A percentile compares a stretch with the other conserved stretches of the same genome.
Evolutionary conservation across 2,113 vertebrate species (phyloP).

Genomic region (Muntiacus reevesi): DNA sequence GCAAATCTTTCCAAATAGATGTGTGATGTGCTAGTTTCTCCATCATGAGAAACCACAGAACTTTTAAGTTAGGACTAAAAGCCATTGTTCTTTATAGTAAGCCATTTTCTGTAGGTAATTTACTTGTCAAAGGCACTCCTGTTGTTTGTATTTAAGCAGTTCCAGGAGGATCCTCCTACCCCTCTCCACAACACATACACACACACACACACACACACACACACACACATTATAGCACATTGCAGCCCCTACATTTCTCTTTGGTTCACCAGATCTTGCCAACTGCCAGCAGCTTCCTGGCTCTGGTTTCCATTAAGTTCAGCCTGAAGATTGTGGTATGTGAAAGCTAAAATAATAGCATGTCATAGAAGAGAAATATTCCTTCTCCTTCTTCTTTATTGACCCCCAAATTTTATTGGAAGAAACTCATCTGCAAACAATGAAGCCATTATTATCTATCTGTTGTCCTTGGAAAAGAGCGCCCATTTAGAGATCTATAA

Average conservation of each 20-base stretch:
- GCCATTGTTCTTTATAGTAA: neutral
- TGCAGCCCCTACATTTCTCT: neutral
- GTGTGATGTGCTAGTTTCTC: neutral
- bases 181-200: rapidly evolving
- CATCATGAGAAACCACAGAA: neutral
- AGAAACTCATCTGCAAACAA: constrained; percentile 24
- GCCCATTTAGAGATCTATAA: neutral
- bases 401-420: neutral
- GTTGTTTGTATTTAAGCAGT: neutral
- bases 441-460: neutral
- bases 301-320: neutral
- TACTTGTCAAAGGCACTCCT: neutral
- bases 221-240: neutral
- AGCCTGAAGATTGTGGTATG: neutral
- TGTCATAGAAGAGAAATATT: neutral
- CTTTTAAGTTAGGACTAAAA: neutral
- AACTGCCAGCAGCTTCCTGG: neutral
- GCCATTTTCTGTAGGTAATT: neutral
- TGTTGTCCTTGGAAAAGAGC: neutral
- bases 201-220: neutral
- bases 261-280: neutral
- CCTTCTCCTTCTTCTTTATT: constrained; percentile 8
- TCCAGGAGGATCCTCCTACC: neutral
- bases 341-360: neutral
- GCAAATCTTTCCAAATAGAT: neutral